Conservation (phyloP, 2,888 invertebrate species). For the Tillus elongatus region DNA sequence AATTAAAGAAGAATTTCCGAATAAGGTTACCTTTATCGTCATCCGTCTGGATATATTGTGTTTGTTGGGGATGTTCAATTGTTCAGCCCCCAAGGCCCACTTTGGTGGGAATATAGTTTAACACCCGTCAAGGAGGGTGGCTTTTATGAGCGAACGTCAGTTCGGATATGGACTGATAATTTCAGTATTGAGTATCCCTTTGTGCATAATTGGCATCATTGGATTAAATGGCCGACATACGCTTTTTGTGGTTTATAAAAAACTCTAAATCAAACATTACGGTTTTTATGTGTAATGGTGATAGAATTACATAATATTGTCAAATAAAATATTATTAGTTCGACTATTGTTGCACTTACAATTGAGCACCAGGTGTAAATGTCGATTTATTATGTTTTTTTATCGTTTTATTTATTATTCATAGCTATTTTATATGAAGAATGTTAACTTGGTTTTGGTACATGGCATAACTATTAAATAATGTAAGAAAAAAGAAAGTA, state of each 20-base stretch:
- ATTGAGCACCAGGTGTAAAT: too few species aligned
- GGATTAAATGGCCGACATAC: conserved; percentile 27
- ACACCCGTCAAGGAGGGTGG: conserved; percentile 32
- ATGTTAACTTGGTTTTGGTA: too few species aligned
- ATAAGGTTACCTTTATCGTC: neutral
- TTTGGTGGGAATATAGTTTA: conserved; percentile 33
- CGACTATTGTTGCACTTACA: too few species aligned
- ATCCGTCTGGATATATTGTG: neutral
- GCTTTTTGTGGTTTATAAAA: conserved; percentile 18
- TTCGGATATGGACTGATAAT: conserved; percentile 34
- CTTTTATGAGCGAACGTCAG: conserved; percentile 31
- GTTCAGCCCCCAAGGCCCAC: conserved; percentile 28
- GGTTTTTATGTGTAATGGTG: conserved; percentile 20
- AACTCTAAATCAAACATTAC: conserved; percentile 13
- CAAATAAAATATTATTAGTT: conserved; percentile 13
- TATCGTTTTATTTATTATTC: too few species aligned
- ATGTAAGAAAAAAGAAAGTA: too few species aligned
- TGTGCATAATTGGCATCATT: conserved; percentile 33
- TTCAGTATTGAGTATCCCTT: conserved; percentile 27
- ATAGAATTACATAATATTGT: conserved; percentile 20
- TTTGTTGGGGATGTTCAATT: conserved; percentile 22
- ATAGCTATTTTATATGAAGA: too few species aligned
- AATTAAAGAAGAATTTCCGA: neutral
- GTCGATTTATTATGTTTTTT: too few species aligned
- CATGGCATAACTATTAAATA: too few species aligned